A percentile compares a stretch with the other conserved stretches of the same genome.
Conservation (phyloP, 2,888 invertebrate species). For the Creontiades dilutus region DNA sequence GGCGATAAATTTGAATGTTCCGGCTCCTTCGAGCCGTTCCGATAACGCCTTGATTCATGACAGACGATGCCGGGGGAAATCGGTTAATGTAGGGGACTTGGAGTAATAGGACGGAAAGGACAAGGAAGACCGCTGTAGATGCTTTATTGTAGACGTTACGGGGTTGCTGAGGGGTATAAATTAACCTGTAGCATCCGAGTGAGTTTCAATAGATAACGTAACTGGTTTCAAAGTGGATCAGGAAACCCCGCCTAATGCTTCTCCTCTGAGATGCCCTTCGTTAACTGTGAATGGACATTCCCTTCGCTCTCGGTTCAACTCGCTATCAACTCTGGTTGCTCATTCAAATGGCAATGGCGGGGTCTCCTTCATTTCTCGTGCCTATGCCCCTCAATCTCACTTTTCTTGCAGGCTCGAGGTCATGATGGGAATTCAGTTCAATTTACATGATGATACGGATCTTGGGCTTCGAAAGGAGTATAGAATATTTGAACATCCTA, state of each 20-base stretch:
- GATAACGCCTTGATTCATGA: slow-evolving; percentile 55
- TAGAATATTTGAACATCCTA: no score
- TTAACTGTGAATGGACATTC: neutral
- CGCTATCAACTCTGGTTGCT: neutral
- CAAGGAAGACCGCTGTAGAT: neutral
- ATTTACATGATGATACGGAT: no score
- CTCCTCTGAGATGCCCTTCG: neutral
- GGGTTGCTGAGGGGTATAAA: slow-evolving; percentile 1
- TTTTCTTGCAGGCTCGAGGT: no score
- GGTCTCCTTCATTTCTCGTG: no score
- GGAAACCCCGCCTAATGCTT: slow-evolving; percentile 24
- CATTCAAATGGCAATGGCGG: neutral
- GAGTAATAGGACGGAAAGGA: slow-evolving; percentile 24
- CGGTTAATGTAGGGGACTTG: slow-evolving; percentile 31
- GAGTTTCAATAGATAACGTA: slow-evolving; percentile 30
- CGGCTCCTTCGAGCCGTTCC: slow-evolving; percentile 26
- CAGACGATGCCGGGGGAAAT: slow-evolving; percentile 15
- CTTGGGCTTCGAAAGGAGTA: no score
- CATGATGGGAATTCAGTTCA: no score
- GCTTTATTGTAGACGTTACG: neutral
- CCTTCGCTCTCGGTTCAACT: neutral
- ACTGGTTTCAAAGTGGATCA: slow-evolving; percentile 39
- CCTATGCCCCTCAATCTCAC: no score
- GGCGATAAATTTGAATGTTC: slow-evolving; percentile 46
- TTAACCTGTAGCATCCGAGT: slow-evolving; percentile 34